Conservation (phyloP, 2,797 vertebrate species). For the Gallinago nigripennis region DNA sequence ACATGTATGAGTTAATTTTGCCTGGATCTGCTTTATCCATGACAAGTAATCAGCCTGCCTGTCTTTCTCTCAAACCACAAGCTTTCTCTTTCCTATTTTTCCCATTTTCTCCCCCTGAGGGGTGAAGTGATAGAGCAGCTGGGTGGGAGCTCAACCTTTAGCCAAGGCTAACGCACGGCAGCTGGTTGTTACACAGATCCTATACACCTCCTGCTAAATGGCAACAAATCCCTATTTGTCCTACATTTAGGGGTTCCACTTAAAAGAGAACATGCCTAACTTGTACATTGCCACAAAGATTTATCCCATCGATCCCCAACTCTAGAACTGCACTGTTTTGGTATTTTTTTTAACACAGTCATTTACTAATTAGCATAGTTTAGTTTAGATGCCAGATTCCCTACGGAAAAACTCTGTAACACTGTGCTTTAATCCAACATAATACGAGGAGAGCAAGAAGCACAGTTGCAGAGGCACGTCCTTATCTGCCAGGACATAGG, state of each 20-base stretch:
- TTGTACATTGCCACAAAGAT: not conserved
- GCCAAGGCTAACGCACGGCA: not conserved
- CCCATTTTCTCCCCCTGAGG: not conserved
- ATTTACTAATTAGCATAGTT: not conserved
- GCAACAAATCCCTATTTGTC: not conserved
- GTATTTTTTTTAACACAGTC: not conserved
- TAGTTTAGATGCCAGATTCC: not conserved
- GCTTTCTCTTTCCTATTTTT: not conserved
- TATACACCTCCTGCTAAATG: not conserved
- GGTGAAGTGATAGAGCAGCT: rapidly evolving
- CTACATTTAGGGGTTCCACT: not conserved
- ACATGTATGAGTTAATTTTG: not conserved
- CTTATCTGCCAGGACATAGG: not conserved
- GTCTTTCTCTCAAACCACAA: rapidly evolving
- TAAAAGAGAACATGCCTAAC: not conserved
- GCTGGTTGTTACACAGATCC: not conserved
- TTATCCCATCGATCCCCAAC: not conserved
- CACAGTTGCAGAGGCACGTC: not conserved
- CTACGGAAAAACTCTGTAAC: not conserved
- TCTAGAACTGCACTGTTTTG: not conserved
- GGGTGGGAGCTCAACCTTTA: not conserved
- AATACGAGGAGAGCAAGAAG: not conserved
- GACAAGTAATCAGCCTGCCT: not conserved
- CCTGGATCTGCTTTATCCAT: rapidly evolving
- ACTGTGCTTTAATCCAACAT: not conserved